Evolutionary conservation across 2,113 vertebrate species (phyloP).

Genomic region (Alexandromys fortis): DNA sequence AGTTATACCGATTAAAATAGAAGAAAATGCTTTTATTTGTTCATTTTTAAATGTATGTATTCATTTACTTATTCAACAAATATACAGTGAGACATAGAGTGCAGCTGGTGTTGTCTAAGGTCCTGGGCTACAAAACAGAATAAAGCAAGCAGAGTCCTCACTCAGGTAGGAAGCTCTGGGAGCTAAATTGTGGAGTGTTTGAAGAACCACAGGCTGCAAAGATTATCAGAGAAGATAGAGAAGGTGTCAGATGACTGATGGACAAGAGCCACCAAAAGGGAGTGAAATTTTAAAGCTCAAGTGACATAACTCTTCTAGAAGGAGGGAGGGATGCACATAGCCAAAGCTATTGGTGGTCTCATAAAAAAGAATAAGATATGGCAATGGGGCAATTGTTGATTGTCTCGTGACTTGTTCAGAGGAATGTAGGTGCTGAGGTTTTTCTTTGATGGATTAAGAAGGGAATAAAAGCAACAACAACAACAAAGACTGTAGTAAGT

Average conservation of each 20-base stretch:
- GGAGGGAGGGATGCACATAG: too few species aligned
- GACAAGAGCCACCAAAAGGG: background rate
- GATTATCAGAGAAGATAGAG: background rate
- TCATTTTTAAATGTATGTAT: background rate
- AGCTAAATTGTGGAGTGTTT: background rate
- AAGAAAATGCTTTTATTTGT: constrained; percentile 24
- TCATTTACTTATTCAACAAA: constrained; percentile 15
- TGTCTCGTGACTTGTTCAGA: background rate
- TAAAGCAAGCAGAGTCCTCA: background rate
- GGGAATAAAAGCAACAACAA: background rate
- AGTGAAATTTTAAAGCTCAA: background rate
- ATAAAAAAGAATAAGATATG: background rate
- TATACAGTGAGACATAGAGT: background rate
- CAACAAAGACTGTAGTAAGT: background rate
- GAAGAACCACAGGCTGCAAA: background rate
- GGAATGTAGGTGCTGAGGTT: background rate
- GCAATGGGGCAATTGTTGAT: background rate
- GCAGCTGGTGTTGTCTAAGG: background rate
- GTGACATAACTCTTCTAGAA: background rate
- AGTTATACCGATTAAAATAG: constrained; percentile 47
- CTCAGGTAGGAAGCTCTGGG: background rate
- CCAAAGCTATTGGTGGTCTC: background rate
- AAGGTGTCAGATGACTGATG: background rate
- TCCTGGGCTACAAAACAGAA: background rate
- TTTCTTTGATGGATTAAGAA: background rate